Evolutionary conservation across 1,140 invertebrate genomes (phyloP), one percentile per base, ranked within the genome.

Genomic region (Atopsyche davidsoni): DNA sequence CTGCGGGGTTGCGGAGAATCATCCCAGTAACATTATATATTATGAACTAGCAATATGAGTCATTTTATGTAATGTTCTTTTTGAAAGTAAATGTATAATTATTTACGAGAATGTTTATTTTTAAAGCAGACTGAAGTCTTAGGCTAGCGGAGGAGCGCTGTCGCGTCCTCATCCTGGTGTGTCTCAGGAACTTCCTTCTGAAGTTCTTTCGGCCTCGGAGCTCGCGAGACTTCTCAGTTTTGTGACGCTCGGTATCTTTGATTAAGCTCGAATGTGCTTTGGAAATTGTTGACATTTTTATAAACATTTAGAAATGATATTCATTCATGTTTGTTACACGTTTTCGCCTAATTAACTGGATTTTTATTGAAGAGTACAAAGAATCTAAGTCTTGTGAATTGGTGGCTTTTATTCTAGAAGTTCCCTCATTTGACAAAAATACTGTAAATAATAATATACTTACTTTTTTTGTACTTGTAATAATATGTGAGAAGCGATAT

Each of bases 51-150:
- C 9, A 46, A 46, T 53, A 46, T 38, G 28, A 31, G 43, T 53
- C 51, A 69, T 67, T 69, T 69, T 73, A 70, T 71, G 67, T 73
- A 73, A 68, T 63, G 64, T 72, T 72, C 71, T 70, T 73, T 73
- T 73, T 72, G 70, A 72, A n/a, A 73, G 69, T 71, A 73, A 73
- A 72, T 73, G 70, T 55, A 55, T 73, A 71, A 70, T 71, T 72
- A 72, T 73, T 72, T 73, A 71, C 69, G 72, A 58, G 46, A 61
- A 63, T 65, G 68, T 70, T 68, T 73, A 72, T 73, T 70, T 56
- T 39, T 46, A 68, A 69, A 70, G 69, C 70, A 62, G 65, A 67
- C 66, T 60, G 54, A 60, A 62, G 62, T 64, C 62, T 65, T 22
- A 18, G 7, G 35, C 35, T 35, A 31, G 34, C 19, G 45, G 11